Conservation (phyloP, 1,140 invertebrate genomes). For the Ostrea edulis region DNA sequence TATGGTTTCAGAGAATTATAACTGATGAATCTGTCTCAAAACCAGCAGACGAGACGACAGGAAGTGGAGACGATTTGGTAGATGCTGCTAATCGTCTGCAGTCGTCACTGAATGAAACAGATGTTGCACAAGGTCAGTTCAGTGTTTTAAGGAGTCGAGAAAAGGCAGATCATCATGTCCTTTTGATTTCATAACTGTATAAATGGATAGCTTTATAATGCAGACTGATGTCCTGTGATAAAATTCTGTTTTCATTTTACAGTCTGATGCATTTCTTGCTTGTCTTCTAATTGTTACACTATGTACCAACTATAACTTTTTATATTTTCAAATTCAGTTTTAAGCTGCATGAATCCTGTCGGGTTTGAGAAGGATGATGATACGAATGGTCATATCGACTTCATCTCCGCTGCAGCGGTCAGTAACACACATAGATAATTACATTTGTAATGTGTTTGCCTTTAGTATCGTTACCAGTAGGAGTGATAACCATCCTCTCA, state of each 20-base stretch:
- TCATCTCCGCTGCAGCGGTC: conserved; percentile 75
- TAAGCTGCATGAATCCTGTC: conserved; percentile 63
- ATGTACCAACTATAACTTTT: no score
- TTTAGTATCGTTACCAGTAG: no score
- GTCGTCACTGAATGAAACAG: conserved; percentile 13
- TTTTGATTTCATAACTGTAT: no score
- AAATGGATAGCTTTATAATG: no score
- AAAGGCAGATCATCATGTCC: no score
- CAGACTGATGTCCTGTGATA: no score
- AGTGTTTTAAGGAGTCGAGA: background rate
- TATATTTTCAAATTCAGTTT: conserved; percentile 57
- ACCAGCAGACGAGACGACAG: conserved; percentile 44
- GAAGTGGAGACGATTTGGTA: conserved; percentile 65
- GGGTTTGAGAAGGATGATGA: conserved; percentile 80
- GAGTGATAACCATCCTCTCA: no score
- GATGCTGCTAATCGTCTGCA: conserved; percentile 63
- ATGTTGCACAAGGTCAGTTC: background rate
- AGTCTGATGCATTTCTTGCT: no score
- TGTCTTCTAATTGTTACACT: no score
- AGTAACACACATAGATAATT: conserved; percentile 47
- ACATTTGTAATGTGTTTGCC: background rate
- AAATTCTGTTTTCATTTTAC: no score
- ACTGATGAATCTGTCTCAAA: conserved; percentile 73
- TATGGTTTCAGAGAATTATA: conserved; percentile 68
- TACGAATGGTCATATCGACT: conserved; percentile 78